These are phyloP conservation scores for Sanderia malayensis DNA, from an alignment of 30 jellyfish, hydroid and myxozoan species.

Conservation along the genomic window DNA sequence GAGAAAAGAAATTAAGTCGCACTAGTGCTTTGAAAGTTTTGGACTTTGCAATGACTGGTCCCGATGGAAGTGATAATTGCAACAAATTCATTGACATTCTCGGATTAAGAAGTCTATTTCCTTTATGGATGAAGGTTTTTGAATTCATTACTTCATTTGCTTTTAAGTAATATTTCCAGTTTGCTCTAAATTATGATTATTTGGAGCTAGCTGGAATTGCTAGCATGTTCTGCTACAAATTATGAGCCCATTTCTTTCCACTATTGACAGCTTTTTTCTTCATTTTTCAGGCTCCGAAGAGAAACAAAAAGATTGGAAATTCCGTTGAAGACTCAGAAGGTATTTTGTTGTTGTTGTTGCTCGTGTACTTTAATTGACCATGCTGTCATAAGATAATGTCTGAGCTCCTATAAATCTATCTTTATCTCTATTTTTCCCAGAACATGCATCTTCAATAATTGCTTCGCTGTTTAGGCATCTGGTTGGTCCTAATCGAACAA, in stretches of 20 bases:
- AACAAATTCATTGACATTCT: conserved; percentile 89
- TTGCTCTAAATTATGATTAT: too few relatives aligned
- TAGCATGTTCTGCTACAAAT: too few relatives aligned
- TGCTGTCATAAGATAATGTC: too few relatives aligned
- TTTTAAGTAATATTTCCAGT: too few relatives aligned
- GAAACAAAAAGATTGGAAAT: conserved; percentile 86
- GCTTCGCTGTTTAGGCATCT: conserved; percentile 87
- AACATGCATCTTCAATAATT: conserved; percentile 83
- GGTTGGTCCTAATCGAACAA: conserved; percentile 73
- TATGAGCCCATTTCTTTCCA: neutral
- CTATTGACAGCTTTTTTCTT: neutral
- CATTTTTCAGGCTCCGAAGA: conserved; percentile 77
- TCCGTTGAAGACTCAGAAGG: conserved; percentile 88
- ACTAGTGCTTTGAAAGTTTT: conserved; percentile 88
- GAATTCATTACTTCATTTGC: too few relatives aligned
- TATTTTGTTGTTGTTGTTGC: too few relatives aligned
- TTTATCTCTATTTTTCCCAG: too few relatives aligned
- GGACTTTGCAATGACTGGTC: conserved; percentile 96
- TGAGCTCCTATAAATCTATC: too few relatives aligned
- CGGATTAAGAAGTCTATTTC: conserved; percentile 89
- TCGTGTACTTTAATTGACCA: too few relatives aligned
- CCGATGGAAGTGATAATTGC: conserved; percentile 90
- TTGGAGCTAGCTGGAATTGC: too few relatives aligned
- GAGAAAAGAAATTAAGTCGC: conserved; percentile 94
- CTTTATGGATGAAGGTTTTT: conserved; percentile 98